A percentile compares a stretch with the other conserved stretches of the same genome.
phyloP scores from a whole-genome alignment of 2,797 vertebrate species.

The Alauda arvensis region DNA sequence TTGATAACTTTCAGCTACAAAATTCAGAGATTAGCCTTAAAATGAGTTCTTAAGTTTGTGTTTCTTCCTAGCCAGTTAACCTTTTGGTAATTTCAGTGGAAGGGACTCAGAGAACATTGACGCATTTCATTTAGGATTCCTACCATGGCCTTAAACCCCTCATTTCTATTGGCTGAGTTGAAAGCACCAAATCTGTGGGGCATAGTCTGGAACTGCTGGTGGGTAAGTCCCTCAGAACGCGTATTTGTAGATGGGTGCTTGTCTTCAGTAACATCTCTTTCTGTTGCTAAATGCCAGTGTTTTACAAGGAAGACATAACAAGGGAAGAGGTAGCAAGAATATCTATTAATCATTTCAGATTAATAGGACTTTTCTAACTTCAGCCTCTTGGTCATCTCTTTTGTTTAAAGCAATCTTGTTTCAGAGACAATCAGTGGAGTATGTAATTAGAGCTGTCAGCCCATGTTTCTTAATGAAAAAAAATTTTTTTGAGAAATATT shows the following conservation, averaged over 20 bases:
- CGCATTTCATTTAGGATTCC: not conserved
- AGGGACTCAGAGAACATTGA: not conserved
- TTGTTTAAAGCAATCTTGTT: not conserved
- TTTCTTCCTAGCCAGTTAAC: not conserved
- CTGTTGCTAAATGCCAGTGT: not conserved
- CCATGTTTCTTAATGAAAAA: not conserved
- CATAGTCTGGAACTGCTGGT: not conserved
- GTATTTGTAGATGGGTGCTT: not conserved
- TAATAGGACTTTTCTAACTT: not conserved
- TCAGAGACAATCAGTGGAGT: not conserved
- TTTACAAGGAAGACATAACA: not conserved
- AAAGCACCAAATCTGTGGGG: not conserved
- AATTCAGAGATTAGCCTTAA: not conserved
- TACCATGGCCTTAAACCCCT: not conserved
- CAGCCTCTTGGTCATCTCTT: not conserved
- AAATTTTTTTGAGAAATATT: not conserved
- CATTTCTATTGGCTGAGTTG: not conserved
- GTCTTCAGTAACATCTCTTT: not conserved
- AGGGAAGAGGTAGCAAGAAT: not conserved
- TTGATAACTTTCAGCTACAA: not conserved
- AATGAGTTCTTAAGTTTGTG: not conserved
- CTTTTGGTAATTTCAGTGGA: not conserved
- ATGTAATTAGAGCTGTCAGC: not conserved
- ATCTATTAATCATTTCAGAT: rapidly evolving
- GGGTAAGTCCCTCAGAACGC: not conserved